phyloP scores from a whole-genome alignment of 2,113 vertebrate genomes.

The Centrocercus urophasianus region DNA sequence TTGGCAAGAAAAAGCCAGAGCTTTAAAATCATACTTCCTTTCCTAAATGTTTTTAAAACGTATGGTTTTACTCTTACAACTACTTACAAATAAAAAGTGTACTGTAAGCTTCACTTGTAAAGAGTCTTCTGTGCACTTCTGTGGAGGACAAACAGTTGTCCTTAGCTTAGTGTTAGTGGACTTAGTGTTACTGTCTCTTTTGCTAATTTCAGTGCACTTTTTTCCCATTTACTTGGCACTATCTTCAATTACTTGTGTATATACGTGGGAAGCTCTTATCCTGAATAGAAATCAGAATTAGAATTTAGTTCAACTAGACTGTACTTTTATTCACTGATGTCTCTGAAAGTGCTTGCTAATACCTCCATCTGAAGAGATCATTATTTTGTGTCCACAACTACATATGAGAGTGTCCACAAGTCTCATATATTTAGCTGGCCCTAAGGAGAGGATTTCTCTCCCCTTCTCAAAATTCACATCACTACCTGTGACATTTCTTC shows the following conservation, averaged over 20 bases:
- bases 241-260: not conserved
- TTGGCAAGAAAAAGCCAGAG: not conserved
- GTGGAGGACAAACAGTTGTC: not conserved
- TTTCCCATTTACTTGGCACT: not conserved
- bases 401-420: not conserved
- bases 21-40: constrained; percentile 10
- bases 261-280: not conserved
- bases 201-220: not conserved
- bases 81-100: not conserved
- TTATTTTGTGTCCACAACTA: not conserved
- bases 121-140: not conserved
- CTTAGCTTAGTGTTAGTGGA: not conserved
- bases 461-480: not conserved
- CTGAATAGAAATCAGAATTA: not conserved
- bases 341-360: not conserved
- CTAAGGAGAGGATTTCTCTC: not conserved
- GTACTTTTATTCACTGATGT: not conserved
- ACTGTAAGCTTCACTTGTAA: not conserved
- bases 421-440: not conserved
- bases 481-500: constrained; percentile 40
- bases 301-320: not conserved
- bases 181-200: not conserved
- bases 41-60: constrained; percentile 8
- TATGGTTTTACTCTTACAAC: not conserved
- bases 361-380: not conserved